Evolutionary conservation across 2,888 invertebrate species (phyloP).

Genomic region (Pilophorus perplexus): DNA sequence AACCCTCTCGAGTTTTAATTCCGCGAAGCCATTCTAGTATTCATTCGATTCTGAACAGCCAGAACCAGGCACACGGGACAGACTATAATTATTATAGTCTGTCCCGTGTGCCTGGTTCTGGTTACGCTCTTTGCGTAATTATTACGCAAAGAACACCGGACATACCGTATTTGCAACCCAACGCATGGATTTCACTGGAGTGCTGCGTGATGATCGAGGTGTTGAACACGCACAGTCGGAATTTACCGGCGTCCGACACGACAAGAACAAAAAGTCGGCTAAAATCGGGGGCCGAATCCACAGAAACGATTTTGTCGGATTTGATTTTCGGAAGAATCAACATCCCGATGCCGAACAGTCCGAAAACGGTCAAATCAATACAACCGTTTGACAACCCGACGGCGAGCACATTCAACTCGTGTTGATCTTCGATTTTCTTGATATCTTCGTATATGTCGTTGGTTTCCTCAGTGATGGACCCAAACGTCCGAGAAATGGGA

Average conservation of each 20-base stretch:
- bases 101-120: too few relatives aligned
- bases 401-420: conserved; percentile 70
- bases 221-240: conserved; percentile 56
- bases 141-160: too few relatives aligned
- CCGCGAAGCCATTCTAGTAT: too few relatives aligned
- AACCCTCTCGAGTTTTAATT: too few relatives aligned
- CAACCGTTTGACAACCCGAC: conserved; percentile 74
- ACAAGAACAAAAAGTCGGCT: conserved; percentile 66
- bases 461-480: conserved; percentile 54
- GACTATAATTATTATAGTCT: too few relatives aligned
- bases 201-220: conserved; percentile 65
- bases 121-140: too few relatives aligned
- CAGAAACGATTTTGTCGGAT: conserved; percentile 61
- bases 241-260: conserved; percentile 56
- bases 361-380: conserved; percentile 75
- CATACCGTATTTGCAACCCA: conserved; percentile 69
- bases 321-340: conserved; percentile 61
- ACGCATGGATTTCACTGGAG: conserved; percentile 66
- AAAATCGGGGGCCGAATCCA: conserved; percentile 68
- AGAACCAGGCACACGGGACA: too few relatives aligned
- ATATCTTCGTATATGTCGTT: conserved; percentile 57
- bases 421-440: conserved; percentile 62
- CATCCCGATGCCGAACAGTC: conserved; percentile 75
- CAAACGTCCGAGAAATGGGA: conserved; percentile 54
- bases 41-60: too few relatives aligned